Base-by-base conservation (phyloP, 2,888 invertebrate species). In the Polydrusus cervinus region DNA sequence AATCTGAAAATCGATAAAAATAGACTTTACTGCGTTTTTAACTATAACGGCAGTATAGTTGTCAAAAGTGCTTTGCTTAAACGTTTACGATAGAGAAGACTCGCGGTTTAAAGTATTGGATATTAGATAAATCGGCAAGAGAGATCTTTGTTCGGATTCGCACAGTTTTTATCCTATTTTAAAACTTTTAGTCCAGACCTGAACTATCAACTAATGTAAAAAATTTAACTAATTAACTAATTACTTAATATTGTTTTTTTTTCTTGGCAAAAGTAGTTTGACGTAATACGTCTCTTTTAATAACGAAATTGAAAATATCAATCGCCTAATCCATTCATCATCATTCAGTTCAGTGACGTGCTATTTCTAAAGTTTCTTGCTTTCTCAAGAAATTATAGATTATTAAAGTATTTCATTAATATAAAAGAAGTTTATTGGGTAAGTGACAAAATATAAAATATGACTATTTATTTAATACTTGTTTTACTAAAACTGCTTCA, bases 371-470 rank as follows among this genome's bases (percentile, higher is more conserved):
- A n/a, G 8, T 30, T 7, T 51, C 20, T 16, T 7, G 16, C n/a
- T 43, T 43, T 53, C 53, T 6, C 20, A 20, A 18, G 10, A 20
- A 51, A 2, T 51, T 47, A n/a, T 0, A 25, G 5, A n/a, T 16
- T 16, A 20, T 20, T 53, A 30, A 34, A 10, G 1, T 34, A 8
- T 34, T 34, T 34, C 34, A 34, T 34, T 34, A 34, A 10, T 34
- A 10, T 34, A 25, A 25, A 25, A 25, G 25, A 3, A 5, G 3
- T 1, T 10, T 34, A 10, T 34, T 53, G 25, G 30, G 53, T 53
- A 53, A 53, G 53, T 53, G 25, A 30, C 53, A 53, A 13, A 53
- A 30, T 6, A 30, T 53, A 53, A 53, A 25, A n/a, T 30, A 53
- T 53, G 25, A 30, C 13, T 30, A 25, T 53, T 53, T 53, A 30